Evolutionary conservation across 2,888 invertebrate genomes (phyloP), one percentile per base, ranked within the genome.

Genomic region (Acleris literana): DNA sequence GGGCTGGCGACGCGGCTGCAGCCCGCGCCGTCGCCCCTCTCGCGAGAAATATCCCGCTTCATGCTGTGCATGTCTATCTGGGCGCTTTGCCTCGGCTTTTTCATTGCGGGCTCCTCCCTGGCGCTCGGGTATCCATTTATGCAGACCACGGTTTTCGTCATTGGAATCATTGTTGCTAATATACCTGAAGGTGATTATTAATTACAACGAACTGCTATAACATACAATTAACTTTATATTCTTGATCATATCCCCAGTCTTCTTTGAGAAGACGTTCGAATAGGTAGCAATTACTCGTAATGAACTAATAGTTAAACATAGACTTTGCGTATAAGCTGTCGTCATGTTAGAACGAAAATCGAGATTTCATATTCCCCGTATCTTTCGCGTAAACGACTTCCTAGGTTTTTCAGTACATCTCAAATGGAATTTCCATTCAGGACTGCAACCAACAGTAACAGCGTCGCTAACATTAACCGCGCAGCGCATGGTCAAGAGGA

Each of bases 401-500:
- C 9, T 33, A 3, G 9, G 33, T 9, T 33, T 33, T 33, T 0
- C 9, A 9, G 9, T 33, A 17, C 16, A 46, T 0, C 6, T 46
- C 2, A 1, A 46, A 46, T 25, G 1, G 17, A 53, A 25, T 43
- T n/a, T 63, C 22, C 22, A 49, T 44, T 13, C 58, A 92, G 92
- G 99, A 89, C 94, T 99, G 63, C 94, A 99, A 81, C 99, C 99
- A 72, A 99, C 99, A 72, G 99, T 99, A 65, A 99, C 99, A 66
- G 99, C 99, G 71, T 99, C 99, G 82, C 93, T 99, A 76, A 99
- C 99, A 9, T 93, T 99, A 76, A 99, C 99, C 69, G 99, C 99
- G 74, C 99, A 99, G 87, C 95, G 98, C 80, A 99, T 99, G 99
- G 98, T 99, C 67, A 97, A 97, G 70, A 99, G 98, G 93, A 98